Conservation (phyloP, 2,113 vertebrate species). For the Dinomys branickii region DNA sequence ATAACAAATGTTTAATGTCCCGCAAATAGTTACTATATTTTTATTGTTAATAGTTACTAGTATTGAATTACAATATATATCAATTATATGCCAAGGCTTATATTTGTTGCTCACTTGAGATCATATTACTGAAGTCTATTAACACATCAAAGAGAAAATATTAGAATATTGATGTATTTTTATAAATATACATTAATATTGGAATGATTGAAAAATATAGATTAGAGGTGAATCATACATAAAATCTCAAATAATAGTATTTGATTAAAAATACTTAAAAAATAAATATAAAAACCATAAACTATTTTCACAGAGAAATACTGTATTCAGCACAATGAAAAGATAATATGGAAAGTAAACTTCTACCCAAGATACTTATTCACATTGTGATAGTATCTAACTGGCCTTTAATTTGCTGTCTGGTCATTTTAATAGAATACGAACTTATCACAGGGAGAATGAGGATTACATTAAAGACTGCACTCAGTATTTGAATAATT, state of each 20-base stretch:
- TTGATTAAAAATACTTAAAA: conserved; percentile 25
- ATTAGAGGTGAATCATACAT: not conserved
- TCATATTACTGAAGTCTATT: not conserved
- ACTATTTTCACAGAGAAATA: not conserved
- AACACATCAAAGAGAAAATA: not conserved
- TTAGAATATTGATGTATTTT: not conserved
- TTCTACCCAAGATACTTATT: not conserved
- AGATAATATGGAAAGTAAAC: conserved; percentile 12
- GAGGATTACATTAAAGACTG: not conserved
- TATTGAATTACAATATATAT: not conserved
- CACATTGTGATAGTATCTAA: conserved; percentile 24
- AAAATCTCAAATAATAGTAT: conserved; percentile 53
- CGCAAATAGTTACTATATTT: not conserved
- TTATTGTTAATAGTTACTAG: not conserved
- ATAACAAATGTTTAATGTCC: not conserved
- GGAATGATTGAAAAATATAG: conserved; percentile 5
- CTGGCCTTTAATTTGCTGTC: not conserved
- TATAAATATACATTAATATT: not conserved
- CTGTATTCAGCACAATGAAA: not conserved
- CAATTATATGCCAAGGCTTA: not conserved
- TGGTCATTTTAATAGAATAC: conserved; percentile 40
- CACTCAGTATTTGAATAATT: conserved; percentile 29
- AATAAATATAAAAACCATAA: not conserved
- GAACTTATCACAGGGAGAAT: conserved; percentile 27
- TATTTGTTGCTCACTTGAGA: not conserved